These are phyloP conservation scores for Drosophila differens DNA, from an alignment of 2,888 invertebrate species.

Conservation along the genomic window DNA sequence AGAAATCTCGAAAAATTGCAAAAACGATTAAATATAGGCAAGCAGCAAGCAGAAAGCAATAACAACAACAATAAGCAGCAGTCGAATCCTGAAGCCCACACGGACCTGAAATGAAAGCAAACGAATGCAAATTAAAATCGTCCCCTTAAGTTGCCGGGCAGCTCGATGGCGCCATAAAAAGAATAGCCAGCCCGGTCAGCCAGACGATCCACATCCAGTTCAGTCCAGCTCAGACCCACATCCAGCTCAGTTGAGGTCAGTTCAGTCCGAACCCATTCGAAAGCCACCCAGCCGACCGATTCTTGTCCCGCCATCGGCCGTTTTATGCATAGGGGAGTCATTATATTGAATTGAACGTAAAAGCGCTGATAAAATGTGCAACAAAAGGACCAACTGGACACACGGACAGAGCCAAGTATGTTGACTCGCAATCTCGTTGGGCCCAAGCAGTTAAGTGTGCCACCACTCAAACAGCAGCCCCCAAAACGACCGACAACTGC, in stretches of 20 bases:
- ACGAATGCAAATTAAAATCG: slow-evolving; percentile 84
- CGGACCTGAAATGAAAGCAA: slow-evolving; percentile 76
- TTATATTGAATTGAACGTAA: slow-evolving; percentile 82
- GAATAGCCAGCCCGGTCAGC: slow-evolving; percentile 48
- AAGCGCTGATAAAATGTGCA: slow-evolving; percentile 80
- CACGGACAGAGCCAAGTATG: slow-evolving; percentile 58
- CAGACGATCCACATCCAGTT: slow-evolving; percentile 60
- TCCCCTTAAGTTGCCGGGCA: slow-evolving; percentile 66
- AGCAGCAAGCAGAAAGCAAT: slow-evolving; percentile 29
- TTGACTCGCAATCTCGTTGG: slow-evolving; percentile 62
- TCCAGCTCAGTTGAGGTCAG: slow-evolving; percentile 22
- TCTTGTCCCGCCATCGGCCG: slow-evolving; percentile 39
- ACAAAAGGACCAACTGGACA: slow-evolving; percentile 59
- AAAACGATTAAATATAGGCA: slow-evolving; percentile 76
- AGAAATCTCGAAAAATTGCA: slow-evolving; percentile 70
- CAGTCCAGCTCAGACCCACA: slow-evolving; percentile 11
- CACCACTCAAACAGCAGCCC: slow-evolving; percentile 5
- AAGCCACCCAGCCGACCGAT: slow-evolving; percentile 21
- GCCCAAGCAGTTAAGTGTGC: slow-evolving; percentile 54
- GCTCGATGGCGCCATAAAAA: slow-evolving; percentile 73
- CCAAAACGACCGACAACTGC: slow-evolving; percentile 23
- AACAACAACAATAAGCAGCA: slow-evolving; percentile 33
- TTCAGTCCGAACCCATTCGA: slow-evolving; percentile 23
- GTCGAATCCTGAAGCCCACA: slow-evolving; percentile 32
- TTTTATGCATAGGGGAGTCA: slow-evolving; percentile 82